phyloP scores from a whole-genome alignment of 2,888 invertebrate species.

The Limnephilus lunatus region DNA sequence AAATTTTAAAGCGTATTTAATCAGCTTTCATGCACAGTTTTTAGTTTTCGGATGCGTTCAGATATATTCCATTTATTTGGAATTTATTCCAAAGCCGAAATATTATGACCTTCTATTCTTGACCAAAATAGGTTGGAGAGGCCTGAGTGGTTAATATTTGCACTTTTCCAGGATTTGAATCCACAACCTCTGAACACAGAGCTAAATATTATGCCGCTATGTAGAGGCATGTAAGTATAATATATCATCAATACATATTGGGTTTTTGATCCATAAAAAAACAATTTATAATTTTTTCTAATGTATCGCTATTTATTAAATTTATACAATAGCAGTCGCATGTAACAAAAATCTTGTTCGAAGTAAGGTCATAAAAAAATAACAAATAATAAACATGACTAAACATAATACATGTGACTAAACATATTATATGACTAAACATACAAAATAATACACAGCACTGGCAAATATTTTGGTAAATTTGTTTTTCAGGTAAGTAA shows the following conservation, averaged over 20 bases:
- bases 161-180: background rate
- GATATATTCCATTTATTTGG: too few species aligned
- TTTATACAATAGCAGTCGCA: slow-evolving; percentile 9
- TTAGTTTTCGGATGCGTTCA: too few species aligned
- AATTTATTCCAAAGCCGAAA: too few species aligned
- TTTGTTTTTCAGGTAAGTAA: background rate
- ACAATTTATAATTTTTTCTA: background rate
- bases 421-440: too few species aligned
- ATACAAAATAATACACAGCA: background rate
- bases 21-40: too few species aligned
- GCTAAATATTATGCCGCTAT: too few species aligned
- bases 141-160: background rate
- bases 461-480: background rate
- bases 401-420: background rate
- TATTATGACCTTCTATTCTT: too few species aligned
- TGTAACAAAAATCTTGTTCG: background rate
- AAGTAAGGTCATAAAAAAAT: background rate
- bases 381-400: background rate
- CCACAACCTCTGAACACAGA: too few species aligned
- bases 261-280: background rate
- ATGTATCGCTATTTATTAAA: slow-evolving; percentile 10
- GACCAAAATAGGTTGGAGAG: too few species aligned
- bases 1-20: too few species aligned
- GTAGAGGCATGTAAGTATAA: background rate
- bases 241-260: background rate